Evolutionary conservation across 2,888 invertebrate genomes (phyloP).

Genomic region (Pterostichus madidus): DNA sequence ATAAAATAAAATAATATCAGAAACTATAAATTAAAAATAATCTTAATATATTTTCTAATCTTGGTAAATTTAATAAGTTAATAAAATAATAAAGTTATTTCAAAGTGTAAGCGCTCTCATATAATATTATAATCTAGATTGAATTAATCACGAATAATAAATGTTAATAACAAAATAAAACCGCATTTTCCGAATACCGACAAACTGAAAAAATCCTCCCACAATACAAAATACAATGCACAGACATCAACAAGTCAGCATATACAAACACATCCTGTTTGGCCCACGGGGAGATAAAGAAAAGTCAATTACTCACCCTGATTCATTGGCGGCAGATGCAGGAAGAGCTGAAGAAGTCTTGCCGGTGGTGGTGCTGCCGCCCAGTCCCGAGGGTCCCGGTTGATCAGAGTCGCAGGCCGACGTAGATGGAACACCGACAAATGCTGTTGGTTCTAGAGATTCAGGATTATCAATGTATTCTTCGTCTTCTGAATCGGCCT

Average conservation of each 20-base stretch:
- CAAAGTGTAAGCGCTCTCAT: too few species aligned
- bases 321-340: slow-evolving; percentile 71
- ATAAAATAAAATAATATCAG: too few species aligned
- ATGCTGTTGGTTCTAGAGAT: slow-evolving; percentile 72
- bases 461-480: slow-evolving; percentile 62
- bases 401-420: slow-evolving; percentile 74
- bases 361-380: slow-evolving; percentile 1
- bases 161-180: too few species aligned
- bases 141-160: too few species aligned
- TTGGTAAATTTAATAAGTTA: too few species aligned
- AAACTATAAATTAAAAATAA: too few species aligned
- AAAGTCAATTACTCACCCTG: slow-evolving; percentile 66
- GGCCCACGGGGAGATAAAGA: too few species aligned
- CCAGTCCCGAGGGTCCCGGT: slow-evolving; percentile 76
- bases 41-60: too few species aligned
- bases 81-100: too few species aligned
- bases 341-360: neutral
- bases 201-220: neutral
- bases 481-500: slow-evolving; percentile 66
- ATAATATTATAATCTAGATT: too few species aligned
- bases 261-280: neutral
- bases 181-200: too few species aligned
- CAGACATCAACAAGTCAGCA: slow-evolving; percentile 1
- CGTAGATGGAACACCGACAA: slow-evolving; percentile 73
- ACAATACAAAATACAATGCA: neutral